These are phyloP conservation scores for Stylophora pistillata DNA, from an alignment of 64 coral and sea anemone genomes.

Conservation along the genomic window DNA sequence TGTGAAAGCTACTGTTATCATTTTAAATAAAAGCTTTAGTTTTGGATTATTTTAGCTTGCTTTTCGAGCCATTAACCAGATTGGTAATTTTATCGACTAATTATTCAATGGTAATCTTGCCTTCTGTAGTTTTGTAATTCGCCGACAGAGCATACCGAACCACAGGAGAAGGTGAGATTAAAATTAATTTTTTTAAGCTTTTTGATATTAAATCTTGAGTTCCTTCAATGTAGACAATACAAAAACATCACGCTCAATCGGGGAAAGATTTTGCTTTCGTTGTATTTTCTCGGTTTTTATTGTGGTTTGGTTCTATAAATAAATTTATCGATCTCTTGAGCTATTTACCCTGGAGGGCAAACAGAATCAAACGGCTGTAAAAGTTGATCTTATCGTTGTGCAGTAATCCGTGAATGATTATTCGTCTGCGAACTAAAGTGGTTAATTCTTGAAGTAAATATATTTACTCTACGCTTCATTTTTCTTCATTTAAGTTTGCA, in stretches of 20 bases:
- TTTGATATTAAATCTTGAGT: conserved; percentile 13
- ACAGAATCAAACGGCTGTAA: neutral
- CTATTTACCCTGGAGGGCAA: neutral
- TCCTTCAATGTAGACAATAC: neutral
- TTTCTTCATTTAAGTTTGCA: neutral
- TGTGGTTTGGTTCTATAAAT: conserved; percentile 1
- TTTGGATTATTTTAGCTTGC: neutral
- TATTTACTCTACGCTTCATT: neutral
- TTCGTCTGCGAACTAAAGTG: too few relatives aligned
- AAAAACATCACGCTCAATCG: neutral
- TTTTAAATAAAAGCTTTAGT: neutral
- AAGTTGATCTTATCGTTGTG: neutral
- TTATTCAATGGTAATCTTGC: conserved; percentile 9
- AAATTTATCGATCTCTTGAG: neutral
- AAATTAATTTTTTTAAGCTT: conserved; percentile 6
- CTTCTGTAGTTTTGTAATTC: neutral
- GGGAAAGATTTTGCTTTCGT: neutral
- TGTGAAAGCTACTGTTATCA: neutral
- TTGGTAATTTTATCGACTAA: conserved; percentile 33
- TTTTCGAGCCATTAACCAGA: neutral
- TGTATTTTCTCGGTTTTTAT: neutral
- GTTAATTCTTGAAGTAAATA: neutral
- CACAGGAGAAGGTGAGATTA: conserved; percentile 14
- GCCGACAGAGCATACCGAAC: neutral
- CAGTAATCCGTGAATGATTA: too few relatives aligned